These are phyloP conservation scores for Limnephilus marmoratus DNA, from an alignment of 2,888 invertebrate species.

Conservation along the genomic window DNA sequence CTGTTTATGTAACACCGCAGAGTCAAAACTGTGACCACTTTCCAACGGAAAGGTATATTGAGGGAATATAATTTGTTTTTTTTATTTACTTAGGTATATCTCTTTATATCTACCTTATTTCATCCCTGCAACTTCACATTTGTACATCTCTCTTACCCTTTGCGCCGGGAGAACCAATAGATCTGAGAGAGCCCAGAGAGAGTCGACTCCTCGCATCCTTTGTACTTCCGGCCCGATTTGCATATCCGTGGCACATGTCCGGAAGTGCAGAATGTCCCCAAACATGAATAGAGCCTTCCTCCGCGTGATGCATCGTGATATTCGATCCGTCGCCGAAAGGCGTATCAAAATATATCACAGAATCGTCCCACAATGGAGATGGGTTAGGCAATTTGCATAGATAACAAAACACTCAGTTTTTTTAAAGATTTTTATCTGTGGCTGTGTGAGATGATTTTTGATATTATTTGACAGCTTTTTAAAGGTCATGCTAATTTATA, in stretches of 20 bases:
- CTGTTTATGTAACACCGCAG: too few relatives aligned
- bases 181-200: not conserved
- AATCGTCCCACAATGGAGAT: slow-evolving; percentile 42
- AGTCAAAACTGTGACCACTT: too few relatives aligned
- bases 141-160: not conserved
- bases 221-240: slow-evolving; percentile 53
- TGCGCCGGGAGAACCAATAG: not conserved
- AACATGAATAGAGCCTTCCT: not conserved
- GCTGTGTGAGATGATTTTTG: slow-evolving; percentile 9
- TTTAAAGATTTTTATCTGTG: not conserved
- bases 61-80: too few relatives aligned
- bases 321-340: slow-evolving; percentile 40
- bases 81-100: not conserved
- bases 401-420: slow-evolving; percentile 24
- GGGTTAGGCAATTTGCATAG: slow-evolving; percentile 47
- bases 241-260: slow-evolving; percentile 58
- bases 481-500: not conserved
- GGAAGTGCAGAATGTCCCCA: slow-evolving; percentile 52
- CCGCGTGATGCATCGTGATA: slow-evolving; percentile 21
- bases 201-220: slow-evolving; percentile 25
- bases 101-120: not conserved
- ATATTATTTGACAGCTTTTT: not conserved
- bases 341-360: slow-evolving; percentile 65
- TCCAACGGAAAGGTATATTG: too few relatives aligned
- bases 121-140: not conserved